A percentile compares a stretch with the other conserved stretches of the same genome.
Conservation (phyloP, 2,797 vertebrate genomes). For the Cirrhinus molitorella region DNA sequence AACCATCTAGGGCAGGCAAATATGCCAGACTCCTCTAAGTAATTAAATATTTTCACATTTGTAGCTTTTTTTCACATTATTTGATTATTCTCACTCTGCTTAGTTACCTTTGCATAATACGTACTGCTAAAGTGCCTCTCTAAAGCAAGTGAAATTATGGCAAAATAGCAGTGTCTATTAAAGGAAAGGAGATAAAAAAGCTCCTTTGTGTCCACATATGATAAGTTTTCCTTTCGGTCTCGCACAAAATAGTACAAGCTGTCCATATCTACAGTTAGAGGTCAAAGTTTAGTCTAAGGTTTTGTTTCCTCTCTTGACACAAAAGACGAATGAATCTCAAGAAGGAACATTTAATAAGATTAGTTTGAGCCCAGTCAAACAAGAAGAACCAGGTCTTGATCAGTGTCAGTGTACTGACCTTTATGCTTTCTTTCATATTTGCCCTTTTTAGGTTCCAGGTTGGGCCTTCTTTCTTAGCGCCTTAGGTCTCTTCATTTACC, state of each 20-base stretch:
- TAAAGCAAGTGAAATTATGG: neutral
- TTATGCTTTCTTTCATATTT: constrained; percentile 18
- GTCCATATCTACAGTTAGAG: constrained; percentile 11
- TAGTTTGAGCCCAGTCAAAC: constrained; percentile 21
- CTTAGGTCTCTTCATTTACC: constrained; percentile 94
- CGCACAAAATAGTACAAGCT: neutral
- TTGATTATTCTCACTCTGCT: neutral
- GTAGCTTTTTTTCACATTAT: neutral
- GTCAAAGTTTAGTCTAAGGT: constrained; percentile 22
- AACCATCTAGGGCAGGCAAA: neutral
- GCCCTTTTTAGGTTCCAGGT: constrained; percentile 84
- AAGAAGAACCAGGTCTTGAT: constrained; percentile 13
- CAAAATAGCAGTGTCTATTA: neutral
- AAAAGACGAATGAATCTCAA: neutral
- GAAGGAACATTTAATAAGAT: neutral
- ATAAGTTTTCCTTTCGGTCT: neutral
- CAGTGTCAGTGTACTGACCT: neutral
- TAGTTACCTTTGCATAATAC: neutral
- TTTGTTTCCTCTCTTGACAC: constrained; percentile 2
- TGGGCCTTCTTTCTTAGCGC: constrained; percentile 91
- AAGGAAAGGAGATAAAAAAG: neutral
- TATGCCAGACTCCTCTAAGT: neutral
- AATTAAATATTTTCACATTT: neutral
- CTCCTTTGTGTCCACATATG: constrained; percentile 1
- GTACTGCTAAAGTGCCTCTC: neutral